Conservation (phyloP, 2,797 vertebrate species). For the Hypotaenidia okinawae region DNA sequence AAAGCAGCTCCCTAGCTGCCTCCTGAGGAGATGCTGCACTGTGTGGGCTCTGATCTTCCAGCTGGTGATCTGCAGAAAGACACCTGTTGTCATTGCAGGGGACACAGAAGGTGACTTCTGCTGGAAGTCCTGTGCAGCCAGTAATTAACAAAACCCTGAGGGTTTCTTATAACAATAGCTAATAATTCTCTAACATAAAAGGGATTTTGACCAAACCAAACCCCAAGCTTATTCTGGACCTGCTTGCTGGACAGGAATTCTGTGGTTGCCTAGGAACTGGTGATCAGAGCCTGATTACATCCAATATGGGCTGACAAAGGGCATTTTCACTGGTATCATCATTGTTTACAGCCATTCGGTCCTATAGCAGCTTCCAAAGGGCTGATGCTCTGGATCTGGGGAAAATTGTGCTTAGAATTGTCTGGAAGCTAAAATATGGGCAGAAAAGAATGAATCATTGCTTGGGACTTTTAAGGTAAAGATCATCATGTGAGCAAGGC, state of each 20-base stretch:
- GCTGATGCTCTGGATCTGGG: not conserved
- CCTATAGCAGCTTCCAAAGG: not conserved
- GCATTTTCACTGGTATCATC: not conserved
- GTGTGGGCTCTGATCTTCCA: not conserved
- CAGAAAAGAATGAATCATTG: not conserved
- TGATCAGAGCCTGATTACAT: not conserved
- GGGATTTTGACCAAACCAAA: conserved; percentile 17
- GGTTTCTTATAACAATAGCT: not conserved
- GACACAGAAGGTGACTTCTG: not conserved
- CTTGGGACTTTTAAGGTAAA: not conserved
- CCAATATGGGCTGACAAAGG: conserved; percentile 22
- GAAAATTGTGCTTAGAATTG: not conserved
- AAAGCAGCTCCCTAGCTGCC: too few relatives aligned
- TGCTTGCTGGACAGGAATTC: conserved; percentile 13
- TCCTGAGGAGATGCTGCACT: not conserved
- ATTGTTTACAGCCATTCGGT: accelerated
- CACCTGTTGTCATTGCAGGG: accelerated
- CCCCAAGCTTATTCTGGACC: not conserved
- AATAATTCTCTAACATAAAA: not conserved
- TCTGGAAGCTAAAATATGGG: not conserved
- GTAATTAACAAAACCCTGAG: not conserved
- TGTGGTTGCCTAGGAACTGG: conserved; percentile 64
- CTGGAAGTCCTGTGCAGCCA: not conserved
- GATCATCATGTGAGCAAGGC: accelerated
- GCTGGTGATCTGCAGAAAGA: not conserved